Conservation (phyloP, 2,888 invertebrate genomes). For the Drosophila acutilabella region DNA sequence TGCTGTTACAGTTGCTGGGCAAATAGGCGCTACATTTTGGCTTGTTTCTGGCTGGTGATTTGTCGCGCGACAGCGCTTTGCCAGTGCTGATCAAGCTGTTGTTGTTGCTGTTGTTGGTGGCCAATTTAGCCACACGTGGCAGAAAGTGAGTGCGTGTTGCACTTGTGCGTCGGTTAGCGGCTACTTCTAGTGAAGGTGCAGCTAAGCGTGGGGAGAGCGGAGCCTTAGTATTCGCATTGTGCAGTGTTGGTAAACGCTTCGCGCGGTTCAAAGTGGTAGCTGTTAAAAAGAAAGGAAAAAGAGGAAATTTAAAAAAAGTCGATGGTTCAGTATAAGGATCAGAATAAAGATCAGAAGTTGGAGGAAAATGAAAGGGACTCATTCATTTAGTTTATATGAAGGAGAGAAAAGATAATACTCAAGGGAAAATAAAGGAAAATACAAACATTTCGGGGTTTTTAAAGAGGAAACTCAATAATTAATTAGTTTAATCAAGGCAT, state of each 20-base stretch:
- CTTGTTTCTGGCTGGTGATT: constrained; percentile 18
- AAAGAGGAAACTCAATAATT: no score
- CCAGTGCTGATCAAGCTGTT: not conserved
- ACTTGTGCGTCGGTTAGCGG: not conserved
- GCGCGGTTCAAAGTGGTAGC: constrained; percentile 8
- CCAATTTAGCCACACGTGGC: constrained; percentile 56
- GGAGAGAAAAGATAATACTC: no score
- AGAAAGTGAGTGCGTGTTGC: constrained; percentile 24
- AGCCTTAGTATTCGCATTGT: not conserved
- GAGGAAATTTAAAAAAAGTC: not conserved
- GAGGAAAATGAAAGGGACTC: no score
- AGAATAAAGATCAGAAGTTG: no score
- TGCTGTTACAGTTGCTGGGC: constrained; percentile 2
- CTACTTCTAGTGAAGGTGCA: not conserved
- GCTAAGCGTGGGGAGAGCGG: constrained; percentile 6
- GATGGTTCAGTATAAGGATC: no score
- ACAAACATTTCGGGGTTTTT: no score
- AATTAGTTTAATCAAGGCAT: no score
- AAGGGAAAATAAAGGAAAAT: no score
- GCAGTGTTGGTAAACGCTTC: constrained; percentile 21
- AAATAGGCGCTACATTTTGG: not conserved
- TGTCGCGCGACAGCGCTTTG: not conserved
- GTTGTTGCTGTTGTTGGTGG: constrained; percentile 5
- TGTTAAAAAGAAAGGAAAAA: not conserved
- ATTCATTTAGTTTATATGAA: no score